Evolutionary conservation across 2,888 invertebrate species (phyloP), one percentile per base, ranked within the genome.

Genomic region (Timema podura): DNA sequence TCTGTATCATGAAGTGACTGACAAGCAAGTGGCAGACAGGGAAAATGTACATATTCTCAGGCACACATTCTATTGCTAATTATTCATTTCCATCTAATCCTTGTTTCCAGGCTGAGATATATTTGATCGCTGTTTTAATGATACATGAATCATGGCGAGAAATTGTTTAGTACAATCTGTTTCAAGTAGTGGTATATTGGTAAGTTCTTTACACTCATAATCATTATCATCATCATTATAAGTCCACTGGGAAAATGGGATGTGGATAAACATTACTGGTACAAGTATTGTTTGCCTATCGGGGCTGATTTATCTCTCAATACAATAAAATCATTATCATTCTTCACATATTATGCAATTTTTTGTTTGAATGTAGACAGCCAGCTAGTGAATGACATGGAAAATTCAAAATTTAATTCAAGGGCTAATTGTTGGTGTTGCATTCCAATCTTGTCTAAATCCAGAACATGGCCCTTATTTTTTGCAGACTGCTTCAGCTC

Each of bases 1-100:
- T 54, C 54, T 54, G 54, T 16, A 54, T 54, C 54, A 54, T 15
- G 54, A 54, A 54, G 54, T 54, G 68, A 68, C 57, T 54, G 59
- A 15, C 68, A 51, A 30, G 54, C 68, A 44, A 68, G 47, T 59
- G 57, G 45, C 8, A 68, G 16, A 68, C 47, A 47, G 51, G 57
- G 48, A 59, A 68, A 68, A 68, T 16, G 47, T 68, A 59, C n/a
- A n/a, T n/a, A n/a, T n/a, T n/a, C n/a, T n/a, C n/a, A n/a, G n/a
- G n/a, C n/a, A n/a, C n/a, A n/a, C n/a, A n/a, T n/a, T n/a, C n/a
- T n/a, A n/a, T n/a, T n/a, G n/a, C 44, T 57, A 16, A 49, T 54
- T 54, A 7, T 54, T 54, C 54, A 54, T 7, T 54, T 54, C n/a
- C 7, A 54, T 54, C 54, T 16, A 54, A n/a, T 54, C 7, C 3